Evolutionary conservation across 1,140 invertebrate genomes (phyloP).

Genomic region (Mizuhopecten yessoensis): DNA sequence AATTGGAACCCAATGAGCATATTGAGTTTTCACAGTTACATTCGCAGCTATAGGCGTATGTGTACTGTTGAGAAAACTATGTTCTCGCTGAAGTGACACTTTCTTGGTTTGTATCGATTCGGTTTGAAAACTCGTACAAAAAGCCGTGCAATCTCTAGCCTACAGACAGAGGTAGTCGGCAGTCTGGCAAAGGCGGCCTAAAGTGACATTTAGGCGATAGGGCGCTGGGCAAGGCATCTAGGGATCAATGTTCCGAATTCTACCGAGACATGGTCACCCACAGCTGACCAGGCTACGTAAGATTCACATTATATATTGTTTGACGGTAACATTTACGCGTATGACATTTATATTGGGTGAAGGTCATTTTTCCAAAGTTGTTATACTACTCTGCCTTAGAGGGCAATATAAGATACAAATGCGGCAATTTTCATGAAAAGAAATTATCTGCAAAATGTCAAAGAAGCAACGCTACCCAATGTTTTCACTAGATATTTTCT

Average conservation of each 20-base stretch:
- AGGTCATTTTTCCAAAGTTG: background rate
- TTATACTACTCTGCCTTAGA: too few relatives aligned
- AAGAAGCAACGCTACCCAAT: too few relatives aligned
- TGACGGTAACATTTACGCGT: background rate
- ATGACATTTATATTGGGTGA: background rate
- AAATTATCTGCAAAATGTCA: too few relatives aligned
- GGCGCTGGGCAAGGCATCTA: background rate
- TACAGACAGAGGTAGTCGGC: background rate
- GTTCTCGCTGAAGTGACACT: conserved; percentile 31
- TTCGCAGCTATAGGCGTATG: conserved; percentile 22
- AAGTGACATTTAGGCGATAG: background rate
- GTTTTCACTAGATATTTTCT: too few relatives aligned
- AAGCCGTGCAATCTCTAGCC: conserved; percentile 22
- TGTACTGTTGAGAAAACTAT: conserved; percentile 34
- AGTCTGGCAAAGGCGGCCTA: background rate
- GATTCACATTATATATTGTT: background rate
- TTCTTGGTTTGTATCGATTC: conserved; percentile 28
- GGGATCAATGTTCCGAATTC: conserved; percentile 2
- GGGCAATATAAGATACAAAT: too few relatives aligned
- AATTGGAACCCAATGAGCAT: conserved; percentile 33
- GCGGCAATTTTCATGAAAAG: too few relatives aligned
- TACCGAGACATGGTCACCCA: background rate
- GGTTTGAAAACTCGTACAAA: conserved; percentile 33
- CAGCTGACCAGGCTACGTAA: background rate
- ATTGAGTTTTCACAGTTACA: conserved; percentile 31